Evolutionary conservation across 2,888 invertebrate species (phyloP), one percentile per base, ranked within the genome.

Genomic region (Neoaliturus tenellus): DNA sequence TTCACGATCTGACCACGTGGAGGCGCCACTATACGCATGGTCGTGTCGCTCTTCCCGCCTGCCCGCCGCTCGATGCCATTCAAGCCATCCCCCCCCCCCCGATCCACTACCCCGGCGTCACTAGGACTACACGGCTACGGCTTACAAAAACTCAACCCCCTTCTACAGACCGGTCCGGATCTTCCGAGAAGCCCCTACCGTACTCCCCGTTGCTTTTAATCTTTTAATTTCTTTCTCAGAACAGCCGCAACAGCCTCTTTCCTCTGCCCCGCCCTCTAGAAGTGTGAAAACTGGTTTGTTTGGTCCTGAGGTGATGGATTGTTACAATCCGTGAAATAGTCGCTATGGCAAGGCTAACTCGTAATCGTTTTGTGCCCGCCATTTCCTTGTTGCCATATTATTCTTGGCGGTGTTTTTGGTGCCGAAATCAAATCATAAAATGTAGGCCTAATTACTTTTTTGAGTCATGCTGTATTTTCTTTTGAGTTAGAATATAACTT

Each of bases 121-220:
- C n/a, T n/a, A n/a, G n/a, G n/a, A n/a, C n/a, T n/a, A n/a, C n/a
- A n/a, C n/a, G n/a, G n/a, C n/a, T n/a, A n/a, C 20, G 62, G 31
- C 51, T 31, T 31, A 62, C 28, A 62, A 62, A 62, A 62, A 62
- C 62, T 23, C 14, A 55, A 55, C 20, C 55, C 55, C 62, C 20
- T 62, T 62, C 51, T 5, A 6, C 3, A 2, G 28, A 62, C 62
- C 62, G 62, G 62, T 62, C 31, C 62, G 25, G 4, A 14, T 6
- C 62, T 62, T 62, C 62, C 28, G 10, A 62, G 62, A 62, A 62
- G 28, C 23, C 48, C 25, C 25, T 12, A 17, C 25, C n/a, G n/a
- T n/a, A n/a, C n/a, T 12, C 25, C 20, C 25, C 5, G 55, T 28
- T n/a, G 28, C 28, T 55, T 55, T 23, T 6, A 55, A 55, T 55